These are phyloP conservation scores for Lucinisca nassula DNA, from an alignment of 2,888 invertebrate genomes.

Conservation along the genomic window DNA sequence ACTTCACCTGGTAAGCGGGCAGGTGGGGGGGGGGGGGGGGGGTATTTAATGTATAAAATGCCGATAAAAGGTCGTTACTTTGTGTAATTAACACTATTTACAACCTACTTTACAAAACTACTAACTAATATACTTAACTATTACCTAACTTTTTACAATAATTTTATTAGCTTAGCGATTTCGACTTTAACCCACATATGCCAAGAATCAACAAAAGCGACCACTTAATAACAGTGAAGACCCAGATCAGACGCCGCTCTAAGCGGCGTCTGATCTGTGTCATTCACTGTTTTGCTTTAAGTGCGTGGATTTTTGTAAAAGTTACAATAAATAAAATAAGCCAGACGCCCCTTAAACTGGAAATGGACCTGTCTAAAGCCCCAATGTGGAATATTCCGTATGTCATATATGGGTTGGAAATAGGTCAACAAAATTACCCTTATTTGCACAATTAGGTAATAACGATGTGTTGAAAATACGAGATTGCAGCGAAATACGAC, in stretches of 20 bases:
- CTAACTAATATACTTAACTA: slow-evolving; percentile 11
- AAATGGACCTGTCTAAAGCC: too few relatives aligned
- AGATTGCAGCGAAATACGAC: background rate
- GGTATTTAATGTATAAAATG: background rate
- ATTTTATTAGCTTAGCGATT: background rate
- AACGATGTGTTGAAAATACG: slow-evolving; percentile 2
- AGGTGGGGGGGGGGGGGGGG: background rate
- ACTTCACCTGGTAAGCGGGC: background rate
- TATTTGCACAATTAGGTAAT: slow-evolving; percentile 10
- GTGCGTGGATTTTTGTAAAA: too few relatives aligned
- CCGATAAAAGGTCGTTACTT: slow-evolving; percentile 1
- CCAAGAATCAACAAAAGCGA: too few relatives aligned
- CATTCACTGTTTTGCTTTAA: too few relatives aligned
- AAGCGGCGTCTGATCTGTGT: too few relatives aligned
- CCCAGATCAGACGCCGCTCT: too few relatives aligned
- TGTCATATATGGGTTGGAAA: too few relatives aligned
- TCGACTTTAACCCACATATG: too few relatives aligned
- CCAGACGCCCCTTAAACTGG: too few relatives aligned
- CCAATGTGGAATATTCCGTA: too few relatives aligned
- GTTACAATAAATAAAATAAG: too few relatives aligned
- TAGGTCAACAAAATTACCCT: slow-evolving; percentile 13
- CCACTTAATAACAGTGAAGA: too few relatives aligned
- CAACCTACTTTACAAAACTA: slow-evolving; percentile 4
- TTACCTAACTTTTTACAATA: background rate
- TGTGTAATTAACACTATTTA: slow-evolving; percentile 1